These are phyloP conservation scores for Psilopsiagon aurifrons DNA, from an alignment of 2,113 vertebrate genomes.

Conservation along the genomic window DNA sequence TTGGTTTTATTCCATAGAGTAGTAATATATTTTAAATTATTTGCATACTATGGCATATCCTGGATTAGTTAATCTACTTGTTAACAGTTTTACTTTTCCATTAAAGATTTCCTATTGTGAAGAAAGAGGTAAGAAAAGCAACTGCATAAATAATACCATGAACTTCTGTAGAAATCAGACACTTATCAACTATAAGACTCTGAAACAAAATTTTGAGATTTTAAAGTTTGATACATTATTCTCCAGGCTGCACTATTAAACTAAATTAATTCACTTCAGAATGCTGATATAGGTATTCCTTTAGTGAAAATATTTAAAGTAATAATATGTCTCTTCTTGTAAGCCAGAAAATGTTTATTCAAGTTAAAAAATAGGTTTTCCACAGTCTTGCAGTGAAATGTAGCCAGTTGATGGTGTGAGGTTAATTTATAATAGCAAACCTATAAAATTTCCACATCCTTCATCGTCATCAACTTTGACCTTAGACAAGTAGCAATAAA, in stretches of 20 bases:
- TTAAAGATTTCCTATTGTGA: not conserved
- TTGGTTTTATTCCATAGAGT: not conserved
- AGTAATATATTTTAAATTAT: not conserved
- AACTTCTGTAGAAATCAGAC: not conserved
- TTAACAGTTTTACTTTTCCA: not conserved
- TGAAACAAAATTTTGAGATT: slow-evolving; percentile 13
- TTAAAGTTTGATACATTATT: not conserved
- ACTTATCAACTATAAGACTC: not conserved
- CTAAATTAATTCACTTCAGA: slow-evolving; percentile 4
- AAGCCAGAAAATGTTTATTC: not conserved
- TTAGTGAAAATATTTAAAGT: slow-evolving; percentile 23
- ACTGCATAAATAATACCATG: not conserved
- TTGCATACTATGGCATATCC: not conserved
- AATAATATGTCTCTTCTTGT: not conserved
- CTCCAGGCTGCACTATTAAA: not conserved
- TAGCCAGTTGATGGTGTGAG: not conserved
- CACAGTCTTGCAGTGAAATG: not conserved
- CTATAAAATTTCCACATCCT: not conserved
- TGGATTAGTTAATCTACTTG: not conserved
- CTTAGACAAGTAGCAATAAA: not conserved
- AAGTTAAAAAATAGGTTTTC: slow-evolving; percentile 13
- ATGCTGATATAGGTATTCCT: not conserved
- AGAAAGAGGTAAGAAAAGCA: not conserved
- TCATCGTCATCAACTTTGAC: not conserved
- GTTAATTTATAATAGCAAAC: not conserved